Percentiles rank a stretch among this genome's conserved stretches.
Evolutionary conservation across 2,888 invertebrate genomes (phyloP).

Genomic region (Ichneumoninae sp.): DNA sequence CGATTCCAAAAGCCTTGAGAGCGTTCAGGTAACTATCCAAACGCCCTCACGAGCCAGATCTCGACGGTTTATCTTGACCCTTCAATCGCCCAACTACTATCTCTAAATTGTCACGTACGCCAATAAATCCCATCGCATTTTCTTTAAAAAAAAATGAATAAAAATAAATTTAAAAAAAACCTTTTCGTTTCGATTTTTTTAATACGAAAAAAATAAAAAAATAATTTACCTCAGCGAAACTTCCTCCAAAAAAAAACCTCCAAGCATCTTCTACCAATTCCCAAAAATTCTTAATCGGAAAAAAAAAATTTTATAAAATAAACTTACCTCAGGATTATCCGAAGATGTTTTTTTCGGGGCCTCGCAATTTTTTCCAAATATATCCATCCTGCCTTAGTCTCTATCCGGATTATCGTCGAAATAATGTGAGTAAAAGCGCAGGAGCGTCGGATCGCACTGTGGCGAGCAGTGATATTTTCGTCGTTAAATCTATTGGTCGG

Average conservation of each 20-base stretch:
- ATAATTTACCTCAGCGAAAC: not conserved
- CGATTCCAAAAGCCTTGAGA: not conserved
- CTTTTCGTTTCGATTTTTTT: not conserved
- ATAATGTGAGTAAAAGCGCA: not conserved
- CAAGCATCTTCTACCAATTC: not conserved
- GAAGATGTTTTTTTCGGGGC: not conserved
- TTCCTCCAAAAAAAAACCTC: not conserved
- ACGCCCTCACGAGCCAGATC: not conserved
- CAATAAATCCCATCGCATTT: not conserved
- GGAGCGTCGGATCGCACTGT: not conserved
- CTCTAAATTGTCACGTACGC: not conserved
- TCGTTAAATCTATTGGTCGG: conserved; percentile 16
- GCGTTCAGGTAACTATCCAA: not conserved
- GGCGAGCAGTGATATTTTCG: not conserved
- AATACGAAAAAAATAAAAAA: not conserved
- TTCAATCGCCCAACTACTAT: not conserved
- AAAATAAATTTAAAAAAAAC: not conserved
- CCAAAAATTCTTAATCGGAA: not conserved
- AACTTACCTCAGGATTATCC: conserved; percentile 23
- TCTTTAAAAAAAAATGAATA: too few relatives aligned
- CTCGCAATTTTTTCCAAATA: conserved; percentile 20
- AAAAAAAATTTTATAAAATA: not conserved
- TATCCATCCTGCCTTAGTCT: not conserved
- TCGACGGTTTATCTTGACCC: not conserved
- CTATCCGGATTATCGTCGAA: not conserved